Conservation (phyloP, 2,888 invertebrate genomes). For the Drosophila parthenogenetica region DNA sequence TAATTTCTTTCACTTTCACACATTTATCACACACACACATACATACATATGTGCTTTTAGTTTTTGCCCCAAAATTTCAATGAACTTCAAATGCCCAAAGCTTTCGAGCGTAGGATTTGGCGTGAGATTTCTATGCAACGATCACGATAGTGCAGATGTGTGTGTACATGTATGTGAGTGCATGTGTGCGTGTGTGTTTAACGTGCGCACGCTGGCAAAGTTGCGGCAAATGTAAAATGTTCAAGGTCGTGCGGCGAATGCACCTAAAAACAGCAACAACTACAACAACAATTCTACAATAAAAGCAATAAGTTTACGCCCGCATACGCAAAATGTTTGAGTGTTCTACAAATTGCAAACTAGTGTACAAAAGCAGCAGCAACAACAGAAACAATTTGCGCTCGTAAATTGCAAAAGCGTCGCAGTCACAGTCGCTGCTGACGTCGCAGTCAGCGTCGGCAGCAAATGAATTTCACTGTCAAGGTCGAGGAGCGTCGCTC, state of each 20-base stretch:
- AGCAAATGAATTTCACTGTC: slow-evolving; percentile 82
- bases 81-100: not conserved
- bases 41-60: no score
- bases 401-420: slow-evolving; percentile 80
- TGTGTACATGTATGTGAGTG: not conserved
- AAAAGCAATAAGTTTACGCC: slow-evolving; percentile 40
- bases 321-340: slow-evolving; percentile 76
- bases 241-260: slow-evolving; percentile 75
- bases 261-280: slow-evolving; percentile 54
- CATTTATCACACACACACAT: no score
- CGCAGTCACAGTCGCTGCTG: slow-evolving; percentile 42
- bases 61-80: not conserved
- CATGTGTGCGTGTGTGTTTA: slow-evolving; percentile 24
- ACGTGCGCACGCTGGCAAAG: slow-evolving; percentile 68
- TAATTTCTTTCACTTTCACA: not conserved
- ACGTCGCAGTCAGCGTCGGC: slow-evolving; percentile 38
- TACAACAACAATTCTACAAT: slow-evolving; percentile 13
- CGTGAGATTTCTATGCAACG: slow-evolving; percentile 41
- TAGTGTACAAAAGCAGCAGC: slow-evolving; percentile 37
- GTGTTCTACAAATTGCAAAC: slow-evolving; percentile 67
- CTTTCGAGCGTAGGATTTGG: slow-evolving; percentile 20
- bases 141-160: slow-evolving; percentile 36
- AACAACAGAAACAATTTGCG: slow-evolving; percentile 63
- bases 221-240: slow-evolving; percentile 64
- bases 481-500: slow-evolving; percentile 81